These are phyloP conservation scores for Desmophyllum pertusum DNA, from an alignment of 92 coral and sea anemone genomes.

Conservation along the genomic window DNA sequence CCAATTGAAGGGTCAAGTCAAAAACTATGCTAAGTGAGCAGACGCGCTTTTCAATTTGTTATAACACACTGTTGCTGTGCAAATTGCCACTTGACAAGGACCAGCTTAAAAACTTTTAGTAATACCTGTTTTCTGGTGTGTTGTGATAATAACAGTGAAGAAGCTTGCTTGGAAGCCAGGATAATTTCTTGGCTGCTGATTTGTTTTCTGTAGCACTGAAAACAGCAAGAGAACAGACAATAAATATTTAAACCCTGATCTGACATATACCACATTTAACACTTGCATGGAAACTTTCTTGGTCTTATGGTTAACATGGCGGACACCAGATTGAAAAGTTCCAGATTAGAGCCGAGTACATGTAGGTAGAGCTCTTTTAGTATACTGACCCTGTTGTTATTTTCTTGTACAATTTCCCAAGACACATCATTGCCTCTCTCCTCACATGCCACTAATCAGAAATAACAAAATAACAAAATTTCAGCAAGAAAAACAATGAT, in stretches of 20 bases:
- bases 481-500: not conserved
- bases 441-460: conserved; percentile 56
- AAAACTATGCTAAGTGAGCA: too few relatives aligned
- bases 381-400: conserved; percentile 81
- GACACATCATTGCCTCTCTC: conserved; percentile 86
- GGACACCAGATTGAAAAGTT: too few relatives aligned
- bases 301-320: too few relatives aligned
- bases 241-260: not conserved
- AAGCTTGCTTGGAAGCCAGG: conserved; percentile 94
- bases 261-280: not conserved
- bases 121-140: conserved; percentile 89
- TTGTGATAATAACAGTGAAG: conserved; percentile 85
- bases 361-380: too few relatives aligned
- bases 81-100: too few relatives aligned
- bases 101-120: not conserved
- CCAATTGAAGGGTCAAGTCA: too few relatives aligned
- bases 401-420: conserved; percentile 91
- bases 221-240: not conserved
- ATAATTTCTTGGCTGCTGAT: conserved; percentile 70
- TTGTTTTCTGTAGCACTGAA: conserved; percentile 67
- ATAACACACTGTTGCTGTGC: too few relatives aligned
- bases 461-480: not conserved
- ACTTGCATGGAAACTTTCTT: too few relatives aligned
- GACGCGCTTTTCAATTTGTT: too few relatives aligned
- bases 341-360: too few relatives aligned